Evolutionary conservation across 2,113 vertebrate genomes (phyloP).

Genomic region (Oriolus oriolus): DNA sequence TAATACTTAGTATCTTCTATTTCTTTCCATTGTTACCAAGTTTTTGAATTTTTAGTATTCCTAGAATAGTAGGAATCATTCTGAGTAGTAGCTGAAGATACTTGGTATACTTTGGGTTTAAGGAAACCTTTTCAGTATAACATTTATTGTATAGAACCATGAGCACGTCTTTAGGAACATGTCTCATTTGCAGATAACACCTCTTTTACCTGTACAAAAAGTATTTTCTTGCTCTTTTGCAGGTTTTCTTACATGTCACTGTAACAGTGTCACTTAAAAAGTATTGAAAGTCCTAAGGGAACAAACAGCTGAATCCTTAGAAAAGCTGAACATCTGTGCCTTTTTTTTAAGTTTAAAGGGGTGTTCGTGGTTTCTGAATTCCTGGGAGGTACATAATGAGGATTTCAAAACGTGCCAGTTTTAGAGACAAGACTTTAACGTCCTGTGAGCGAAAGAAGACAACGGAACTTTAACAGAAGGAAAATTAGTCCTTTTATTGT

Average conservation of each 20-base stretch:
- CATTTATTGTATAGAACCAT: neutral
- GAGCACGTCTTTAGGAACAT: neutral
- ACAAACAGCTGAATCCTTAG: neutral
- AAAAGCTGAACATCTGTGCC: neutral
- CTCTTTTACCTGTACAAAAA: neutral
- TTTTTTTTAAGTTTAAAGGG: neutral
- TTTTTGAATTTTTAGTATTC: neutral
- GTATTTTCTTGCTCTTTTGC: neutral
- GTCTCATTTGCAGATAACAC: neutral
- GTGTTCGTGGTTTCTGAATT: neutral
- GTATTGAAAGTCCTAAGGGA: neutral
- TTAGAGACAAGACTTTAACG: neutral
- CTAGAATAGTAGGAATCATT: neutral
- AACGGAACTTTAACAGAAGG: neutral
- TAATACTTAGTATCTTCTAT: neutral
- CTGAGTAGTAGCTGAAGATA: neutral
- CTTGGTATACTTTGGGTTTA: neutral
- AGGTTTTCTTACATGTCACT: neutral
- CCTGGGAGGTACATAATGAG: neutral
- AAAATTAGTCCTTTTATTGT: neutral
- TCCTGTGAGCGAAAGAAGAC: neutral
- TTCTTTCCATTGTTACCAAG: neutral
- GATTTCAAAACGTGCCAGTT: neutral
- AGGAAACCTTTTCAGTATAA: neutral
- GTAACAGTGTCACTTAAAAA: neutral